phyloP scores from a whole-genome alignment of 2,113 vertebrate genomes.

The Psittacula cyanocephala region DNA sequence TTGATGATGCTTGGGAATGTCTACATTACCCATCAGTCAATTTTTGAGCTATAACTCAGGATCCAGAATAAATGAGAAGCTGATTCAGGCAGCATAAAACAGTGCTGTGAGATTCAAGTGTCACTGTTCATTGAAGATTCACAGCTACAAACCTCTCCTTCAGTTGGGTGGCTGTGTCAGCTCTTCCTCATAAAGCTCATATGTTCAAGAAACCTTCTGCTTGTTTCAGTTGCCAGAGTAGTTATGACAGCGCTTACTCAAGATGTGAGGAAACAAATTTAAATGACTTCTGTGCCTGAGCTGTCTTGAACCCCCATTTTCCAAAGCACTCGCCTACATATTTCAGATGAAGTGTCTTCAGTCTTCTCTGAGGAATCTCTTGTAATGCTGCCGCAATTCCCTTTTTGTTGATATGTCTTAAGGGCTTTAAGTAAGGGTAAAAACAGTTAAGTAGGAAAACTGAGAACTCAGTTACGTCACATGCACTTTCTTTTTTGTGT shows the following conservation, averaged over 20 bases:
- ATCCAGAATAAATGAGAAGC: not conserved
- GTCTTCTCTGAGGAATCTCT: not conserved
- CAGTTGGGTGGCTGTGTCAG: fast-evolving
- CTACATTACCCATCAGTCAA: not conserved
- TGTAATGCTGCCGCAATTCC: not conserved
- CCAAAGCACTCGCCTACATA: not conserved
- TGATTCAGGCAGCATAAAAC: not conserved
- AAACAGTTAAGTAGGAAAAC: not conserved
- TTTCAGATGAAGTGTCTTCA: not conserved
- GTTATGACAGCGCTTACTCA: not conserved
- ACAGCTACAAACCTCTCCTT: not conserved
- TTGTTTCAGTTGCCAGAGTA: not conserved
- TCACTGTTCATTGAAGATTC: not conserved
- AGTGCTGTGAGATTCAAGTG: not conserved
- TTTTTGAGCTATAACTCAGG: not conserved
- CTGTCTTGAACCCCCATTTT: not conserved
- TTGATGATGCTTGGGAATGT: not conserved
- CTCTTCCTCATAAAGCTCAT: not conserved
- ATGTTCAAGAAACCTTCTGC: fast-evolving
- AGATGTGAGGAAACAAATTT: not conserved
- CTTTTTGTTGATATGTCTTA: not conserved
- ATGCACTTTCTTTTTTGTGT: not conserved
- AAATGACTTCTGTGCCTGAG: not conserved
- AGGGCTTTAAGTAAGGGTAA: not conserved
- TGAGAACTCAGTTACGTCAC: not conserved